Evolutionary conservation across 2,113 vertebrate genomes (phyloP).

Genomic region (Cephalopterus ornatus): DNA sequence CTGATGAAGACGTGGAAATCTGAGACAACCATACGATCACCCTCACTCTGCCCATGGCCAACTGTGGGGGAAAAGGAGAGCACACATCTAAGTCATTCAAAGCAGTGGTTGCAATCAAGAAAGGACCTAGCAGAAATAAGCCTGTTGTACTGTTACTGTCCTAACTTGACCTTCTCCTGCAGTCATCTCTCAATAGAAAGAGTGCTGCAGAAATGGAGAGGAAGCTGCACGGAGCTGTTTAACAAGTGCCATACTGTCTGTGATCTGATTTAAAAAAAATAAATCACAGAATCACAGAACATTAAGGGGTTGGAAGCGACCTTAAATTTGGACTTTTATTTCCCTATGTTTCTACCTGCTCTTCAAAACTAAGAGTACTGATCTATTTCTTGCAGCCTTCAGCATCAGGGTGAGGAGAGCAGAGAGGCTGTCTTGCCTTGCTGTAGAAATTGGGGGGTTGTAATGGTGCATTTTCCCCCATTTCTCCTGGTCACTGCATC

Average conservation of each 20-base stretch:
- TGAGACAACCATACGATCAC: slow-evolving; percentile 89
- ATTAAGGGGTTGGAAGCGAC: background rate
- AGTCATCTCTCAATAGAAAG: background rate
- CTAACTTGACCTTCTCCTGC: background rate
- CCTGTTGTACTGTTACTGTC: background rate
- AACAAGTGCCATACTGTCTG: background rate
- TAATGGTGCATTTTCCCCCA: background rate
- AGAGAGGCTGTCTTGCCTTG: background rate
- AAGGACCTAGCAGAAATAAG: background rate
- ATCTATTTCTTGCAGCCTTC: background rate
- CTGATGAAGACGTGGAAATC: slow-evolving; percentile 92
- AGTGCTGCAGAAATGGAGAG: background rate
- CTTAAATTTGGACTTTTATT: background rate
- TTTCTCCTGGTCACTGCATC: background rate
- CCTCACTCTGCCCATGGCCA: slow-evolving; percentile 95
- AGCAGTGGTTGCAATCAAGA: background rate
- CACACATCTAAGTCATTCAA: background rate
- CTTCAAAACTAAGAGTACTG: background rate
- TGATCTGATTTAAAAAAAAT: background rate
- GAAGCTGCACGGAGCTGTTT: background rate
- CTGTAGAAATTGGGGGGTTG: background rate
- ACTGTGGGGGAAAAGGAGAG: slow-evolving; percentile 73
- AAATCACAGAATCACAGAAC: background rate
- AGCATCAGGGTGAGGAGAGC: background rate
- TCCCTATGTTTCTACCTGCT: background rate